Evolutionary conservation across 92 coral and sea anemone species (phyloP).

Genomic region (Paramuricea clavata): DNA sequence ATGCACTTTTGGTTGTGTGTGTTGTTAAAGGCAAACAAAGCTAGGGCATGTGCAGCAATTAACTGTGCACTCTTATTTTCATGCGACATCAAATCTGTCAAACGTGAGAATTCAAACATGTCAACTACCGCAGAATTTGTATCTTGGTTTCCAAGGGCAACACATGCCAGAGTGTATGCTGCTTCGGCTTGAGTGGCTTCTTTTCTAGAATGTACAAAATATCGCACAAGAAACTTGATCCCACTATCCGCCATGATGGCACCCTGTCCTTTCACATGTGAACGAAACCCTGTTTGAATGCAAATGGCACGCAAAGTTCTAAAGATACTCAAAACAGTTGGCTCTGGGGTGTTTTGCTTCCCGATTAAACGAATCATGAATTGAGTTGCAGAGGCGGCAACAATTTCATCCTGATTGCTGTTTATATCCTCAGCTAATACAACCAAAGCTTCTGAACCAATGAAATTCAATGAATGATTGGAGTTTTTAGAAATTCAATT

Average conservation of each 20-base stretch:
- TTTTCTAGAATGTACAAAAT: conserved; percentile 85
- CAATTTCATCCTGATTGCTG: conserved; percentile 90
- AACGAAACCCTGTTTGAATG: conserved; percentile 81
- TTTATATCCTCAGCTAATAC: conserved; percentile 88
- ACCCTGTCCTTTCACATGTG: conserved; percentile 86
- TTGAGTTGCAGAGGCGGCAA: conserved; percentile 86
- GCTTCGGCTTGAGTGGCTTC: conserved; percentile 90
- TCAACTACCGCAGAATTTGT: conserved; percentile 78
- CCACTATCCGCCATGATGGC: conserved; percentile 82
- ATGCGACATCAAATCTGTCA: conserved; percentile 78
- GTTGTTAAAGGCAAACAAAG: conserved; percentile 91
- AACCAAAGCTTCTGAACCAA: conserved; percentile 95
- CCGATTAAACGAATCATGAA: conserved; percentile 89
- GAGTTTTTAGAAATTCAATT: conserved; percentile 84
- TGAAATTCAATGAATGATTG: conserved; percentile 84
- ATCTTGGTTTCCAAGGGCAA: conserved; percentile 88
- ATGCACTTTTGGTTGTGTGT: conserved; percentile 87
- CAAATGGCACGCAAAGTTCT: conserved; percentile 89
- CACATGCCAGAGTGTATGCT: conserved; percentile 89
- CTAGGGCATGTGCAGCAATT: conserved; percentile 88
- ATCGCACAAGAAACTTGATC: conserved; percentile 78
- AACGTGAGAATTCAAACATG: conserved; percentile 81
- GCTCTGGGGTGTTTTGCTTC: conserved; percentile 80
- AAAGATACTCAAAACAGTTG: conserved; percentile 83
- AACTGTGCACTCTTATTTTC: conserved; percentile 81